Base-by-base conservation (phyloP, 2,888 invertebrate genomes). In the Ochropleura plecta region DNA sequence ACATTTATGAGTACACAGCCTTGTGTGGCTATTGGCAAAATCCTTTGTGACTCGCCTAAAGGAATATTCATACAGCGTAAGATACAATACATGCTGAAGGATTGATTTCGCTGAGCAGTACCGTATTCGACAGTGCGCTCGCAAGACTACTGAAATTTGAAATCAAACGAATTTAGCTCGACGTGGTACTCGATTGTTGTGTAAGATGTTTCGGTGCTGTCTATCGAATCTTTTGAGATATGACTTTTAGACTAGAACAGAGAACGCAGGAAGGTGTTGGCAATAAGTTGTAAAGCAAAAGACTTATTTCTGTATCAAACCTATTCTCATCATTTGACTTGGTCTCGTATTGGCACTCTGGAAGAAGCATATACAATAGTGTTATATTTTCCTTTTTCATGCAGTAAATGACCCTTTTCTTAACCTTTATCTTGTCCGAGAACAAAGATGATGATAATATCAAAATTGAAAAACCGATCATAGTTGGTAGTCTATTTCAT, bases 1-100 rank as follows among this genome's bases (percentile, higher is more conserved):
- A 87, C 87, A 88, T 88, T 88, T 89, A 90, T 88, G 85, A 84
- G 80, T 79, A 76, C 49, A 60, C 59, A 67, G 76, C 70, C 75
- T 81, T 79, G 85, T 85, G 65, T 74, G 75, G 78, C 79, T 83
- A 87, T 83, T 83, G 79, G 69, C 55, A 53, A 82, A 79, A 82
- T 73, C 88, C 86, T 88, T 88, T 88, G 88, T 88, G 85, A 83
- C 73, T 70, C 70, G 76, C 73, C 78, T 86, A 83, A 77, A 82
- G 83, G 78, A 80, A 75, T 79, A 81, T 40, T 59, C 70, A 8
- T 69, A 70, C 42, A 79, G 62, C 70, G 40, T 78, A 78, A 83
- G 81, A 83, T 83, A 81, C 76, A 81, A 85, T 87, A 68, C 70
- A 76, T 67, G 70, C 71, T 73, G 70, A 78, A 72, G 73, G 71